phyloP scores from a whole-genome alignment of 2,888 invertebrate species.

The Acleris cristana region DNA sequence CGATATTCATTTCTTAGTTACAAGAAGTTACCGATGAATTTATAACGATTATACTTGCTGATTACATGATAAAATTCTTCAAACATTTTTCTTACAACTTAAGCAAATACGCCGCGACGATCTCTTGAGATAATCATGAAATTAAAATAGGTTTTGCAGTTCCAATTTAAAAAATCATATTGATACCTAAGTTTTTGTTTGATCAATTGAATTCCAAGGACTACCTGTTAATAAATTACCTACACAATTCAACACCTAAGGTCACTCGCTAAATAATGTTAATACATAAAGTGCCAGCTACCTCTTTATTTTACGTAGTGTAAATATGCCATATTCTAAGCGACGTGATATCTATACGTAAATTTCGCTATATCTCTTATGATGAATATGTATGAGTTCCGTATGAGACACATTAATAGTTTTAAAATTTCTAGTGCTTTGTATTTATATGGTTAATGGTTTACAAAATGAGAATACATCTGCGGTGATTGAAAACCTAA shows the following conservation, averaged over 20 bases:
- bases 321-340: conserved; percentile 65
- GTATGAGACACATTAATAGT: not conserved
- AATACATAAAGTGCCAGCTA: conserved; percentile 74
- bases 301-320: conserved; percentile 63
- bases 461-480: not conserved
- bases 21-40: not conserved
- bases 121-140: not conserved
- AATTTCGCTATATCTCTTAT: conserved; percentile 42
- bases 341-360: conserved; percentile 52
- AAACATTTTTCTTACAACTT: no score
- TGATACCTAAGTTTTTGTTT: conserved; percentile 4
- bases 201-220: conserved; percentile 7
- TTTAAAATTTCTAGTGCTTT: not conserved
- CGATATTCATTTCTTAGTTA: not conserved
- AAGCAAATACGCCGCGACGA: no score
- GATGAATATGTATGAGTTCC: conserved; percentile 31
- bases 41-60: not conserved
- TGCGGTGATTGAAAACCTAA: no score
- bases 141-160: not conserved
- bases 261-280: conserved; percentile 59
- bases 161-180: conserved; percentile 7
- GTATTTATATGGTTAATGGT: not conserved
- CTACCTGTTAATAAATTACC: conserved; percentile 25
- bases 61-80: not conserved
- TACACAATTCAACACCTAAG: conserved; percentile 62